These are phyloP conservation scores for Copidosoma aretas DNA, from an alignment of 2,888 invertebrate species.

Conservation along the genomic window DNA sequence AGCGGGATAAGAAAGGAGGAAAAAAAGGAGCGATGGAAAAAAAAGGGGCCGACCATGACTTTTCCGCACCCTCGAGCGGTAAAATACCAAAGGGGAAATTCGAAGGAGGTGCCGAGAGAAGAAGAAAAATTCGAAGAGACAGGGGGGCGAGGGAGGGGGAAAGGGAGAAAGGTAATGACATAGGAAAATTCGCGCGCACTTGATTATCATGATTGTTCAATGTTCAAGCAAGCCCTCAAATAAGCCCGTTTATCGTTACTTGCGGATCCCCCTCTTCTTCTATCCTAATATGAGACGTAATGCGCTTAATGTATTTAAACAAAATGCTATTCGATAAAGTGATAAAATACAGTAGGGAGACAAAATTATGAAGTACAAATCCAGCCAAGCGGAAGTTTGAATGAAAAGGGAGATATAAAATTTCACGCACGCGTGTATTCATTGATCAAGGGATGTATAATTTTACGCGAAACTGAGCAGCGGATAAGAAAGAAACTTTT, in stretches of 20 bases:
- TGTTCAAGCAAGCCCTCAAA: conserved; percentile 46
- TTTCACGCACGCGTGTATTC: no score
- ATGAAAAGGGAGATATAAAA: no score
- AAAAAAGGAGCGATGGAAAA: conserved; percentile 2
- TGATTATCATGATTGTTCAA: conserved; percentile 58
- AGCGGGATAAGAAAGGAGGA: conserved; percentile 38
- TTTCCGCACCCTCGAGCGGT: conserved; percentile 30
- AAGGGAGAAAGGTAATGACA: conserved; percentile 34
- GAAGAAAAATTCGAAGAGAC: conserved; percentile 34
- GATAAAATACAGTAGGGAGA: no score
- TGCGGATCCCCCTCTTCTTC: no score
- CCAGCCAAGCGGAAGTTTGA: no score
- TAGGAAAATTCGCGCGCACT: conserved; percentile 45
- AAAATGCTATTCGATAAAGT: no score
- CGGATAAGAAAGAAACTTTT: no score
- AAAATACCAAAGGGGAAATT: conserved; percentile 9
- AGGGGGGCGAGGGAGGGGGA: conserved; percentile 11
- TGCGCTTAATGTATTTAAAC: no score
- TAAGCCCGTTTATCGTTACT: conserved; percentile 50
- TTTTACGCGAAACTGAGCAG: no score
- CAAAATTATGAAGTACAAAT: no score
- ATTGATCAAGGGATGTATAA: no score
- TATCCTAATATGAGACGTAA: no score
- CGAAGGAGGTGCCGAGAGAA: conserved; percentile 13
- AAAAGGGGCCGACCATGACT: conserved; percentile 2